These are phyloP conservation scores for Spermophilus dauricus DNA, from an alignment of 2,113 vertebrate species.

Conservation along the genomic window DNA sequence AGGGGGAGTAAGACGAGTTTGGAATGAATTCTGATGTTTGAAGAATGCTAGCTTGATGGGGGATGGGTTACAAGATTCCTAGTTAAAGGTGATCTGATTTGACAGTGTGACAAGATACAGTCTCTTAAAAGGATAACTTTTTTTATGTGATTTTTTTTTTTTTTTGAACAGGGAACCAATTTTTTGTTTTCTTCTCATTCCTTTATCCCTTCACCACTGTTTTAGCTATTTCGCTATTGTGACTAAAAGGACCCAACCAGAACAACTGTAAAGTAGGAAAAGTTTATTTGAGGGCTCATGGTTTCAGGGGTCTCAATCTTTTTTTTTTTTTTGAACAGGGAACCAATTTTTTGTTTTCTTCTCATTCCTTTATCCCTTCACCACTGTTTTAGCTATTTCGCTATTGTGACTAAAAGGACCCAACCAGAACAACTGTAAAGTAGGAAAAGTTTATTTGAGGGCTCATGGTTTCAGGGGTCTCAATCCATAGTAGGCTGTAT, in stretches of 20 bases:
- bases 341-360: background rate
- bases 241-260: too few relatives aligned
- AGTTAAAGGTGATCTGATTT: background rate
- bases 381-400: too few relatives aligned
- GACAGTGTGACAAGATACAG: background rate
- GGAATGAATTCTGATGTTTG: constrained; percentile 9
- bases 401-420: too few relatives aligned
- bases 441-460: too few relatives aligned
- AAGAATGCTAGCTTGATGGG: background rate
- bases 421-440: too few relatives aligned
- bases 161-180: background rate
- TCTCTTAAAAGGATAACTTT: background rate
- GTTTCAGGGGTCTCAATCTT: too few relatives aligned
- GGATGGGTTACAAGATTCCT: background rate
- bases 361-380: background rate
- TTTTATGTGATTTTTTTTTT: background rate
- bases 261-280: too few relatives aligned
- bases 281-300: too few relatives aligned
- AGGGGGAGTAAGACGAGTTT: background rate
- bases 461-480: too few relatives aligned
- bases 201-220: background rate
- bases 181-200: background rate
- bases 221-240: too few relatives aligned
- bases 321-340: background rate
- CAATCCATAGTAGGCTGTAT: too few relatives aligned